phyloP scores from a whole-genome alignment of 2,888 invertebrate species.

The Dicyrtomina minuta region DNA sequence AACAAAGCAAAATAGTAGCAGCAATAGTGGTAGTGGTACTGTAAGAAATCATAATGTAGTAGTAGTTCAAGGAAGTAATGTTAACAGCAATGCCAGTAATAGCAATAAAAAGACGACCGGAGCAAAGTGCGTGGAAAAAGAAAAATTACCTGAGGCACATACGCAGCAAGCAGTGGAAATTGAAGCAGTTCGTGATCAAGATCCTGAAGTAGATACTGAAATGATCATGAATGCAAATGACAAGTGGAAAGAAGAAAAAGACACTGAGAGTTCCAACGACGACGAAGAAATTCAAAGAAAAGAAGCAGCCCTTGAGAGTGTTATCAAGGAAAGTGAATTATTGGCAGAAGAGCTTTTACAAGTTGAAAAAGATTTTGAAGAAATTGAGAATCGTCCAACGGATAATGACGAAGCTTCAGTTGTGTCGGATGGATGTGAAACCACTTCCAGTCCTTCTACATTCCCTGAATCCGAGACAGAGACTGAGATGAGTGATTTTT shows the following conservation, averaged over 20 bases:
- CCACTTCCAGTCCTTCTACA: constrained; percentile 35
- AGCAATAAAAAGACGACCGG: too few relatives aligned
- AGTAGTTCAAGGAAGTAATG: too few relatives aligned
- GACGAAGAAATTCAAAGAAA: constrained; percentile 63
- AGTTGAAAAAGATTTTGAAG: constrained; percentile 58
- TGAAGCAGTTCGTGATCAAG: neutral
- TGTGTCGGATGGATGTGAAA: constrained; percentile 41
- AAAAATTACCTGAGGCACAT: neutral
- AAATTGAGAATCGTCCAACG: constrained; percentile 30
- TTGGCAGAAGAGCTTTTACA: constrained; percentile 64
- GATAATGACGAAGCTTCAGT: constrained; percentile 34
- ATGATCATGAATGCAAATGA: neutral
- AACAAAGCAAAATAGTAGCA: too few relatives aligned
- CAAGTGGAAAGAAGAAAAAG: constrained; percentile 30
- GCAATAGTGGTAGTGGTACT: too few relatives aligned
- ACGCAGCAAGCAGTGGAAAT: neutral
- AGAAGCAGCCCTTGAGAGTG: constrained; percentile 59
- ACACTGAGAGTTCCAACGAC: constrained; percentile 34
- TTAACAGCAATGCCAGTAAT: too few relatives aligned
- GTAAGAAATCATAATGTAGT: too few relatives aligned
- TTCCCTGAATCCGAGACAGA: constrained; percentile 62
- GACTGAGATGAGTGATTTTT: constrained; percentile 65
- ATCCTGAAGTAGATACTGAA: constrained; percentile 1
- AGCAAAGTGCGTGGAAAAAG: neutral
- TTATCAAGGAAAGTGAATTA: constrained; percentile 63